Evolutionary conservation across 2,797 vertebrate genomes (phyloP).

Genomic region (Malacoctenus gilli): DNA sequence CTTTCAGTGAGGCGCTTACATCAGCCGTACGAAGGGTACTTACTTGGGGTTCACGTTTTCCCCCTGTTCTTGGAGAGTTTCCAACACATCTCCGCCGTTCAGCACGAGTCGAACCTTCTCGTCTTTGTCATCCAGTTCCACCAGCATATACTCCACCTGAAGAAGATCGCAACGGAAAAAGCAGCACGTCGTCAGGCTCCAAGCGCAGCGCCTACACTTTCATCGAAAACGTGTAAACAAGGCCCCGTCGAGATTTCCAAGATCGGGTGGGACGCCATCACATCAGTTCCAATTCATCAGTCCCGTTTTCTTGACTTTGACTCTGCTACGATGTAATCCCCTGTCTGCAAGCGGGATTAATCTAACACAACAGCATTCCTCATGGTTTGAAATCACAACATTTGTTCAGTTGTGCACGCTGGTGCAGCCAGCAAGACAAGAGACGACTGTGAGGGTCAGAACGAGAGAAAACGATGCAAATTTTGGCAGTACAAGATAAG

Average conservation of each 20-base stretch:
- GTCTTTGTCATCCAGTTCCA: slow-evolving; percentile 90
- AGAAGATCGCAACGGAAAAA: slow-evolving; percentile 18
- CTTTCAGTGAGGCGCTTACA: too few species aligned
- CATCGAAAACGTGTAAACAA: background rate
- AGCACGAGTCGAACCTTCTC: slow-evolving; percentile 89
- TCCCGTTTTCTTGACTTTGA: slow-evolving; percentile 71
- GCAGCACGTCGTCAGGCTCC: background rate
- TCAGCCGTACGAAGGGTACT: slow-evolving; percentile 66
- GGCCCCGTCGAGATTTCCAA: slow-evolving; percentile 31
- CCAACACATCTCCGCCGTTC: slow-evolving; percentile 87
- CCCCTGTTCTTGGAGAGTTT: slow-evolving; percentile 92
- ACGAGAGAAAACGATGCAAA: too few species aligned
- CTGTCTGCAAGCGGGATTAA: slow-evolving; percentile 75
- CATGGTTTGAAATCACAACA: slow-evolving; percentile 70
- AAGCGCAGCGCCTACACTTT: too few species aligned
- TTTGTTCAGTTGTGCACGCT: slow-evolving; percentile 53
- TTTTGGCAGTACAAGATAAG: too few species aligned
- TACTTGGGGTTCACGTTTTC: slow-evolving; percentile 96
- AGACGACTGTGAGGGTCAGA: too few species aligned
- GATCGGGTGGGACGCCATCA: slow-evolving; percentile 42
- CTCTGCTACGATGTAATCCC: slow-evolving; percentile 64
- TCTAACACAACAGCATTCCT: slow-evolving; percentile 83
- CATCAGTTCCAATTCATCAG: slow-evolving; percentile 73
- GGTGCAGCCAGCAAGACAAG: slow-evolving; percentile 42
- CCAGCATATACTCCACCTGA: slow-evolving; percentile 97